phyloP scores from a whole-genome alignment of 1,140 invertebrate species.

The Drosophila kikkawai region DNA sequence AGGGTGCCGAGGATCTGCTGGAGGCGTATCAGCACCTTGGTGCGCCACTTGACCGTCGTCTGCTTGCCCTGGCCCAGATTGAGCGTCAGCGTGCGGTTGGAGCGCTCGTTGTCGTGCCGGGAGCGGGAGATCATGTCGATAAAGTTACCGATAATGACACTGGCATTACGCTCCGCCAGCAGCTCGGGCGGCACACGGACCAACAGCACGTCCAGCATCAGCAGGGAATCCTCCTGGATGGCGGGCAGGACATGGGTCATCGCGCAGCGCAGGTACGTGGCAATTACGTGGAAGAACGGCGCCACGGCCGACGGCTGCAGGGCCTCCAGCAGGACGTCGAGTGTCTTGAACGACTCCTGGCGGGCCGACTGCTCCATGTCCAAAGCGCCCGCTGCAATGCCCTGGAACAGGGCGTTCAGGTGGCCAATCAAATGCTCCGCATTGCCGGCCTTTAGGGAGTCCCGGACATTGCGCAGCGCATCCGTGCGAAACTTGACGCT shows the following conservation, averaged over 20 bases:
- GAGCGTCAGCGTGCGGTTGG: slow-evolving; percentile 88
- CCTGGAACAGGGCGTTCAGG: slow-evolving; percentile 89
- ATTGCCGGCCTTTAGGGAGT: slow-evolving; percentile 87
- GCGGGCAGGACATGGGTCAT: slow-evolving; percentile 93
- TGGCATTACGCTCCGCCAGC: slow-evolving; percentile 87
- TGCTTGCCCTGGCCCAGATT: slow-evolving; percentile 88
- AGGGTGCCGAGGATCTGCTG: slow-evolving; percentile 87
- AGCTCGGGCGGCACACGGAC: slow-evolving; percentile 87
- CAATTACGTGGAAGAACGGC: slow-evolving; percentile 91
- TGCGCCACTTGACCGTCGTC: slow-evolving; percentile 90
- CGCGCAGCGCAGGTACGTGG: slow-evolving; percentile 92
- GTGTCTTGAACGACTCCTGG: slow-evolving; percentile 88
- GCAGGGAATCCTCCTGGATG: slow-evolving; percentile 93
- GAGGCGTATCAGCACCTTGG: slow-evolving; percentile 89
- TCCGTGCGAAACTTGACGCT: slow-evolving; percentile 90
- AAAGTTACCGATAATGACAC: slow-evolving; percentile 90
- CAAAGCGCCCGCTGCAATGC: slow-evolving; percentile 88
- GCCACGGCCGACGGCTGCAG: slow-evolving; percentile 85
- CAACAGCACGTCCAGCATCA: slow-evolving; percentile 90
- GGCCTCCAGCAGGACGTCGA: slow-evolving; percentile 88
- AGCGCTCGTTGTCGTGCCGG: slow-evolving; percentile 87
- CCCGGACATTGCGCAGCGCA: slow-evolving; percentile 90
- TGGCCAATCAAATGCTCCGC: slow-evolving; percentile 85
- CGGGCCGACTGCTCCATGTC: slow-evolving; percentile 91
- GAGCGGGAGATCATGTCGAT: slow-evolving; percentile 92